A percentile compares a stretch with the other conserved stretches of the same genome.
These are phyloP conservation scores for Capromys pilorides DNA, from an alignment of 2,797 vertebrate species.

Conservation along the genomic window DNA sequence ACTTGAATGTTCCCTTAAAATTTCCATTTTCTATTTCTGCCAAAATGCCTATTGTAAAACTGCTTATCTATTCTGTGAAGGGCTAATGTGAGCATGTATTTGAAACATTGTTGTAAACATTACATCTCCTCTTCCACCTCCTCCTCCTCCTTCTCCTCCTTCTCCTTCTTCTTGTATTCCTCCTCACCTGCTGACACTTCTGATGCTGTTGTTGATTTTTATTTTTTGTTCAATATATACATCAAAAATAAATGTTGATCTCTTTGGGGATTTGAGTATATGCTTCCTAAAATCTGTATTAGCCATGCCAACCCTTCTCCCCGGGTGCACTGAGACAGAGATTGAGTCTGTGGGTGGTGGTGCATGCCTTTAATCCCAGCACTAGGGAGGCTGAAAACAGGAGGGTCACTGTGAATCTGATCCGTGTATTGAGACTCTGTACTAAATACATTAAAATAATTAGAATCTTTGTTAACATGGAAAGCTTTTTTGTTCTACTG, in stretches of 20 bases:
- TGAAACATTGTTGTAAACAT: neutral
- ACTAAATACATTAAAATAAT: neutral
- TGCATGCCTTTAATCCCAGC: too few relatives aligned
- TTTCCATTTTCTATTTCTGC: neutral
- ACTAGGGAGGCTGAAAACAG: too few relatives aligned
- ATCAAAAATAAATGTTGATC: neutral
- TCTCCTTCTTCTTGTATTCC: too few relatives aligned
- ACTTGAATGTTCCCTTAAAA: neutral
- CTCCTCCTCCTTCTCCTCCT: too few relatives aligned
- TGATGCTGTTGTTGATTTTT: neutral
- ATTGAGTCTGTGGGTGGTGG: too few relatives aligned
- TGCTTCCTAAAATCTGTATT: neutral
- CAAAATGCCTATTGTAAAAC: neutral
- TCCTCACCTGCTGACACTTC: neutral
- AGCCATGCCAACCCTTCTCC: too few relatives aligned
- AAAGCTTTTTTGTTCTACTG: neutral
- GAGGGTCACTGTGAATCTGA: too few relatives aligned
- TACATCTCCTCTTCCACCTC: too few relatives aligned
- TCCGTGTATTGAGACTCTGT: too few relatives aligned
- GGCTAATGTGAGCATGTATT: neutral
- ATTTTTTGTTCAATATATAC: neutral
- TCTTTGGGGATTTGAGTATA: neutral
- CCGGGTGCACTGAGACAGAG: too few relatives aligned
- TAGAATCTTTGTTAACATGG: neutral
- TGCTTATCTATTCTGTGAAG: neutral